A percentile compares a stretch with the other conserved stretches of the same genome.
Conservation (phyloP, 2,113 vertebrate species). For the Glareola pratincola region DNA sequence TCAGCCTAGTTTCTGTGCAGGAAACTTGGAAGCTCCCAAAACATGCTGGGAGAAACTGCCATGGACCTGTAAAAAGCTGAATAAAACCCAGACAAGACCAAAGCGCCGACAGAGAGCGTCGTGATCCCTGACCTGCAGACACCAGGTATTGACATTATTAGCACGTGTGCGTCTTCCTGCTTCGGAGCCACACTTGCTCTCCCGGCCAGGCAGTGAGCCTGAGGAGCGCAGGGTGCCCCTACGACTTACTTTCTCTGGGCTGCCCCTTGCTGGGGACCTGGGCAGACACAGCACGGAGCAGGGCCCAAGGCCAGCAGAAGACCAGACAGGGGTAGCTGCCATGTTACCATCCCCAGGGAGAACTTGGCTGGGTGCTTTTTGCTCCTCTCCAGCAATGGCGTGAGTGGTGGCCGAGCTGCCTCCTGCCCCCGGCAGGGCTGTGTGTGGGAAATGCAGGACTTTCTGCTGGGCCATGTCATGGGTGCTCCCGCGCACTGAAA, state of each 20-base stretch:
- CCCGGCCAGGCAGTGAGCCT: not conserved
- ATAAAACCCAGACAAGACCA: not conserved
- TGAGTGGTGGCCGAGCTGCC: not conserved
- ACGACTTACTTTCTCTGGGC: not conserved
- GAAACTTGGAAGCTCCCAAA: not conserved
- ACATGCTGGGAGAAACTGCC: not conserved
- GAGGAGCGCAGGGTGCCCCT: rapidly evolving
- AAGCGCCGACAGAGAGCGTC: not conserved
- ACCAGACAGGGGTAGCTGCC: not conserved
- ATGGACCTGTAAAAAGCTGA: not conserved
- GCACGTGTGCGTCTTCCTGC: rapidly evolving
- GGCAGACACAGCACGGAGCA: not conserved
- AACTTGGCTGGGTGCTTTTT: not conserved
- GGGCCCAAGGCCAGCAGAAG: not conserved
- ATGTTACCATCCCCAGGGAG: not conserved
- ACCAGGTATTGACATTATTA: not conserved
- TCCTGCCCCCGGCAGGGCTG: not conserved
- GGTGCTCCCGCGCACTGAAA: not conserved
- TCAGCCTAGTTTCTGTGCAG: not conserved
- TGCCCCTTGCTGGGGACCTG: not conserved
- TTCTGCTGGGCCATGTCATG: not conserved
- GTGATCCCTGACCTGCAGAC: not conserved
- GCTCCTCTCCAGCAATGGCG: not conserved
- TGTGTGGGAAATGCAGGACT: not conserved
- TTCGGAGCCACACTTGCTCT: not conserved